Evolutionary conservation across 2,797 vertebrate species (phyloP).

Genomic region (Cuculus canorus): DNA sequence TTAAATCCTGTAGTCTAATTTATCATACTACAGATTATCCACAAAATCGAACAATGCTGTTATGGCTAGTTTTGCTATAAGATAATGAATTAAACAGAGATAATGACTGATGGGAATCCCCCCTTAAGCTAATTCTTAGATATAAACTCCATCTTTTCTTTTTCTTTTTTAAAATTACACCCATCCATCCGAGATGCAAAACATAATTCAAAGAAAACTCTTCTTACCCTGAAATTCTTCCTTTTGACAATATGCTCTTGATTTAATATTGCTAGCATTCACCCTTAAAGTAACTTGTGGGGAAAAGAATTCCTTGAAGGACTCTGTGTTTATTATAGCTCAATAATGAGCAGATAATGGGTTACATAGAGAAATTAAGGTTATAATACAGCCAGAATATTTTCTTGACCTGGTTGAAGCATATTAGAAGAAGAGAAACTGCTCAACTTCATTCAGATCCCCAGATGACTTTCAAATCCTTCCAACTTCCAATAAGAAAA

Average conservation of each 20-base stretch:
- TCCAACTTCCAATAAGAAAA: constrained; percentile 33
- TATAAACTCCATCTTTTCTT: not conserved
- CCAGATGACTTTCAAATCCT: constrained; percentile 51
- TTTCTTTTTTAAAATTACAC: not conserved
- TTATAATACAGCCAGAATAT: constrained; percentile 45
- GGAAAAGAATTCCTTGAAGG: constrained; percentile 11
- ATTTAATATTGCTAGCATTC: not conserved
- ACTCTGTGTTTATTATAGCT: constrained; percentile 23
- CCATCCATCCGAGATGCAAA: not conserved
- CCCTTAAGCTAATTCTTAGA: not conserved
- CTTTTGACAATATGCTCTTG: not conserved
- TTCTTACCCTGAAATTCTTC: not conserved
- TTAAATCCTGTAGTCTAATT: constrained; percentile 57
- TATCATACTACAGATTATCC: not conserved
- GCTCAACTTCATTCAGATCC: constrained; percentile 56
- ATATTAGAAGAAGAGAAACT: constrained; percentile 37
- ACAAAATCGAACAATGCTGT: constrained; percentile 40
- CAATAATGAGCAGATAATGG: constrained; percentile 50
- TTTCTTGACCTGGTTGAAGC: constrained; percentile 11
- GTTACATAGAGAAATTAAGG: constrained; percentile 46
- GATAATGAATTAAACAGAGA: not conserved
- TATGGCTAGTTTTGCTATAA: not conserved
- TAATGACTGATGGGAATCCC: not conserved
- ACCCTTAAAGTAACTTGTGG: constrained; percentile 9
- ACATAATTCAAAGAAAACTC: not conserved